Evolutionary conservation across 2,888 invertebrate genomes (phyloP).

Genomic region (Chirona hameri): DNA sequence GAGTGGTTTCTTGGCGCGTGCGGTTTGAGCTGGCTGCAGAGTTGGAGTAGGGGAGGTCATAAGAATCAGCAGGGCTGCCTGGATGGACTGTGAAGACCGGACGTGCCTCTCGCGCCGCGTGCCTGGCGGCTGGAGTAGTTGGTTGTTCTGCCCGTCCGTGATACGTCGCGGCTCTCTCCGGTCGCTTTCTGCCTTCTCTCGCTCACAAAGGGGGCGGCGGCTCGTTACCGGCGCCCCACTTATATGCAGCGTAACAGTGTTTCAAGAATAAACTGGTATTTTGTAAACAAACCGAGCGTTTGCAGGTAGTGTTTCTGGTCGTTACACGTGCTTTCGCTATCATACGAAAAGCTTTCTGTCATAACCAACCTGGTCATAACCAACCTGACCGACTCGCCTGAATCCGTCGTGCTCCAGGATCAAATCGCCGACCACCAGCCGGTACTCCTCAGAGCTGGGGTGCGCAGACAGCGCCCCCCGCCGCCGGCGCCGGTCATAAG

Average conservation of each 20-base stretch:
- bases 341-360: too few species aligned
- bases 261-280: conserved; percentile 23
- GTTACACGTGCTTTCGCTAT: too few species aligned
- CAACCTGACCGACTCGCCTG: too few species aligned
- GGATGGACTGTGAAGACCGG: not conserved
- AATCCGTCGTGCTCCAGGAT: too few species aligned
- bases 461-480: too few species aligned
- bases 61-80: not conserved
- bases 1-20: not conserved
- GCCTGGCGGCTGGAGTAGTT: not conserved
- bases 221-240: not conserved
- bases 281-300: conserved; percentile 30
- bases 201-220: not conserved
- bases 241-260: not conserved
- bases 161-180: not conserved
- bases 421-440: too few species aligned
- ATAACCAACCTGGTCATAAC: too few species aligned
- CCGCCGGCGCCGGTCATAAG: too few species aligned
- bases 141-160: too few species aligned
- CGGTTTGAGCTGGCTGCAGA: not conserved
- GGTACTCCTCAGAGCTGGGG: too few species aligned
- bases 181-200: not conserved
- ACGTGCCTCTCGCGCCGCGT: not conserved
- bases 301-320: too few species aligned
- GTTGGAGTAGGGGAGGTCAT: too few species aligned